Evolutionary conservation across 2,888 invertebrate genomes (phyloP).

Genomic region (Aleiodes leptofemur): DNA sequence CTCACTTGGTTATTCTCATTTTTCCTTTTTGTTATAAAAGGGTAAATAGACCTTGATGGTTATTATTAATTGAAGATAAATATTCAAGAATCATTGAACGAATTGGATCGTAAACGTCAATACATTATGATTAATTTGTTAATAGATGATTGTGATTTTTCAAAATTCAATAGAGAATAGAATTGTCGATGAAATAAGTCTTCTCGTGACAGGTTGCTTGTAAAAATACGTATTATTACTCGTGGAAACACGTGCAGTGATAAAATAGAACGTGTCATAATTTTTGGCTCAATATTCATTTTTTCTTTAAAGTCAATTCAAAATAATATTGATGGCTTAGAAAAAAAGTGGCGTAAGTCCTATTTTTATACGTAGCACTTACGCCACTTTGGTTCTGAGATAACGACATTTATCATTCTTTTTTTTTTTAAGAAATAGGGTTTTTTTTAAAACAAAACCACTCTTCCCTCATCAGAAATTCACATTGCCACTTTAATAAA

Average conservation of each 20-base stretch:
- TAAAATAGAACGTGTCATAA: conserved; percentile 23
- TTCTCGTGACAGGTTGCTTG: background rate
- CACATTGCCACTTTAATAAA: too few species aligned
- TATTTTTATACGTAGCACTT: too few species aligned
- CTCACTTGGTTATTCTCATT: conserved; percentile 5
- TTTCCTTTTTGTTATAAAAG: too few species aligned
- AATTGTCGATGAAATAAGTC: background rate
- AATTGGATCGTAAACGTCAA: background rate
- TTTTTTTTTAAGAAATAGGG: too few species aligned
- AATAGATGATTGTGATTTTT: background rate
- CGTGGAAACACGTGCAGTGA: background rate
- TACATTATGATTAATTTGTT: background rate
- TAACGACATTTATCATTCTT: too few species aligned
- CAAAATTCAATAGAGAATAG: background rate
- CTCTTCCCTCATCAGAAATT: too few species aligned
- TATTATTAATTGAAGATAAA: conserved; percentile 13
- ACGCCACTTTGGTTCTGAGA: too few species aligned
- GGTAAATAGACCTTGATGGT: background rate
- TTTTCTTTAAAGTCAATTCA: background rate
- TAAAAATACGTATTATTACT: background rate
- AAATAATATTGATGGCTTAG: too few species aligned
- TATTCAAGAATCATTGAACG: background rate
- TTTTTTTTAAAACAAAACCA: too few species aligned
- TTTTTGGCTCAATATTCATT: background rate
- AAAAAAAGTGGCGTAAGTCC: too few species aligned